Percentiles rank a stretch among this genome's conserved stretches.
Evolutionary conservation across 37 sponge, comb jelly and placozoan genomes (phyloP).

Genomic region (Crambe crambe): DNA sequence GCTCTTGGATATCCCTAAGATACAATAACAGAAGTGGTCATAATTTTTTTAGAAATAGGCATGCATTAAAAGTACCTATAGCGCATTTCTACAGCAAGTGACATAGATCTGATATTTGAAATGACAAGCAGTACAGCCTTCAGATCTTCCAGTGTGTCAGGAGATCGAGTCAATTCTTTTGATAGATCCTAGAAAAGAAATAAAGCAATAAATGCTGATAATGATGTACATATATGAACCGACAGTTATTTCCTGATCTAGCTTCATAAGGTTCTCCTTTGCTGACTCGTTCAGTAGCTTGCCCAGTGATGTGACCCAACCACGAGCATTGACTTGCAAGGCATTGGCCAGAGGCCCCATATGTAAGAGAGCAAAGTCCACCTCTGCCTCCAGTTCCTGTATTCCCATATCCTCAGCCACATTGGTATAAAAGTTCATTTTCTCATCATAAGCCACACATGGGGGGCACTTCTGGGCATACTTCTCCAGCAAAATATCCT

Average conservation of each 20-base stretch:
- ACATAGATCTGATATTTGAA: conserved; percentile 84
- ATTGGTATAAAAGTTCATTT: conserved; percentile 79
- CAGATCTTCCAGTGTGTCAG: conserved; percentile 88
- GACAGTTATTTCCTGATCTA: conserved; percentile 71
- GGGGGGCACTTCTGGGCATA: conserved; percentile 79
- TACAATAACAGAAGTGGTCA: too few species aligned
- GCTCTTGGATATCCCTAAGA: conserved; percentile 79
- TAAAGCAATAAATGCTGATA: neutral
- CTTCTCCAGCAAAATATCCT: conserved; percentile 88
- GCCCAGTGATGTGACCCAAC: conserved; percentile 94
- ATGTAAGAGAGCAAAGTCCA: conserved; percentile 80
- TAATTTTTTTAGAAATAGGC: neutral
- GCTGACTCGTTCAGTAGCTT: conserved; percentile 86
- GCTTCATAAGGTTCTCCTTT: conserved; percentile 49
- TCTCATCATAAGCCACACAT: conserved; percentile 88
- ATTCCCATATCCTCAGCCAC: conserved; percentile 62
- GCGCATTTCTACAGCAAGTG: conserved; percentile 87
- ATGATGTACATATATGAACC: neutral
- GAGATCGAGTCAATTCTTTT: conserved; percentile 66
- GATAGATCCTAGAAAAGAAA: conserved; percentile 53
- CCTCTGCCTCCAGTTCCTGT: conserved; percentile 60
- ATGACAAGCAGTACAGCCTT: conserved; percentile 98
- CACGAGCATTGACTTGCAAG: conserved; percentile 81
- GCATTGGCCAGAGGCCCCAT: conserved; percentile 81
- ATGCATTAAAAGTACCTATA: conserved; percentile 45